These are phyloP conservation scores for Emydocephalus ijimae DNA, from an alignment of 2,113 vertebrate species.

Conservation along the genomic window DNA sequence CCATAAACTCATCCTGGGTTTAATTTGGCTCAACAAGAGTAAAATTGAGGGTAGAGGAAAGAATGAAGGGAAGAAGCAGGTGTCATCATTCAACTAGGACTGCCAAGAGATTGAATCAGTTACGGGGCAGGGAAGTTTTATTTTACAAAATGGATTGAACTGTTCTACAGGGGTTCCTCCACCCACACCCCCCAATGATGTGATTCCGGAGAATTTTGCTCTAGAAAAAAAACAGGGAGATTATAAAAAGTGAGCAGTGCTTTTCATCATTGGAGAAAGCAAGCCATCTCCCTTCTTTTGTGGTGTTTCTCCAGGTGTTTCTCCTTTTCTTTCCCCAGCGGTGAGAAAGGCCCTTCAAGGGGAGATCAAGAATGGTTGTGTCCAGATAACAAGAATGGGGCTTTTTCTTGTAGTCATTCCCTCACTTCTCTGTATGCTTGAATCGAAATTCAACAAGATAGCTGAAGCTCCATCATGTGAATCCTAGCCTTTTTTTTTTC, in stretches of 20 bases:
- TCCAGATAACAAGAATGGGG: neutral
- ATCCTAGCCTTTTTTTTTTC: neutral
- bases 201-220: neutral
- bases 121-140: neutral
- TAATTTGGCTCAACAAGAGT: neutral
- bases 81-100: neutral
- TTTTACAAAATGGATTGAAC: neutral
- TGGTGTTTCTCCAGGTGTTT: neutral
- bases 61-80: neutral
- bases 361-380: too few species aligned
- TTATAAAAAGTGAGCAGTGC: neutral
- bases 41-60: neutral
- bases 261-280: neutral
- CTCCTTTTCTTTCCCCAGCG: neutral
- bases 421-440: neutral
- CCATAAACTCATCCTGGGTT: neutral
- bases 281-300: neutral
- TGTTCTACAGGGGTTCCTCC: too few species aligned
- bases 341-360: neutral
- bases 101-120: neutral
- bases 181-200: neutral
- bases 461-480: neutral
- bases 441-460: neutral
- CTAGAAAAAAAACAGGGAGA: neutral
- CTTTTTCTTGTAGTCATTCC: neutral